phyloP scores from a whole-genome alignment of 1,140 invertebrate species.

The Tetraneura akinire region DNA sequence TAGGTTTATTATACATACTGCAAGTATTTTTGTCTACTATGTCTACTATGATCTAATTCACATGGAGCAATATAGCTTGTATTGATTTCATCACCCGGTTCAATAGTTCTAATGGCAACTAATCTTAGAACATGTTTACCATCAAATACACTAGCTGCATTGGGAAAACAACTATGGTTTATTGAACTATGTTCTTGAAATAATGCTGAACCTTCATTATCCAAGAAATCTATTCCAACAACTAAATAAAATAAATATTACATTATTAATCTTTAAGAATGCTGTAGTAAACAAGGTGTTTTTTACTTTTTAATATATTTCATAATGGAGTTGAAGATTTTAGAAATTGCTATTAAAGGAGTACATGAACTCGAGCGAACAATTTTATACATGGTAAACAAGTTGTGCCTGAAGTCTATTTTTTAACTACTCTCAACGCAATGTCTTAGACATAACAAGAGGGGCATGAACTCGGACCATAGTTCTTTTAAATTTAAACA shows the following conservation, averaged over 20 bases:
- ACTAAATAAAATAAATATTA: constrained; percentile 61
- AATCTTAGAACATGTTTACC: constrained; percentile 81
- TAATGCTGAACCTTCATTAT: constrained; percentile 91
- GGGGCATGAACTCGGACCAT: no score
- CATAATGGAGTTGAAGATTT: background rate
- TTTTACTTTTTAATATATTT: no score
- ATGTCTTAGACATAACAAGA: no score
- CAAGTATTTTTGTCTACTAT: constrained; percentile 76
- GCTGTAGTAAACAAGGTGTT: no score
- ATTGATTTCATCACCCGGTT: constrained; percentile 82
- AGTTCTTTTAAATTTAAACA: no score
- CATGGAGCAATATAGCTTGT: constrained; percentile 92
- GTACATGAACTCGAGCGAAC: no score
- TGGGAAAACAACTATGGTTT: constrained; percentile 92
- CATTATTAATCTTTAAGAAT: no score
- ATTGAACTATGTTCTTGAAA: constrained; percentile 82
- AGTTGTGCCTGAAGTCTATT: no score
- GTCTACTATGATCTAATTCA: constrained; percentile 73
- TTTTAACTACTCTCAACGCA: no score
- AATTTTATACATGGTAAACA: no score
- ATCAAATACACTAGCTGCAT: constrained; percentile 82
- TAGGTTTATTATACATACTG: constrained; percentile 61
- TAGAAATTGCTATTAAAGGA: no score
- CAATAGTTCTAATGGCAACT: constrained; percentile 74
- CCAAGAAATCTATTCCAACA: constrained; percentile 84